Evolutionary conservation across 2,797 vertebrate genomes (phyloP).

Genomic region (Cichlasoma orientale): DNA sequence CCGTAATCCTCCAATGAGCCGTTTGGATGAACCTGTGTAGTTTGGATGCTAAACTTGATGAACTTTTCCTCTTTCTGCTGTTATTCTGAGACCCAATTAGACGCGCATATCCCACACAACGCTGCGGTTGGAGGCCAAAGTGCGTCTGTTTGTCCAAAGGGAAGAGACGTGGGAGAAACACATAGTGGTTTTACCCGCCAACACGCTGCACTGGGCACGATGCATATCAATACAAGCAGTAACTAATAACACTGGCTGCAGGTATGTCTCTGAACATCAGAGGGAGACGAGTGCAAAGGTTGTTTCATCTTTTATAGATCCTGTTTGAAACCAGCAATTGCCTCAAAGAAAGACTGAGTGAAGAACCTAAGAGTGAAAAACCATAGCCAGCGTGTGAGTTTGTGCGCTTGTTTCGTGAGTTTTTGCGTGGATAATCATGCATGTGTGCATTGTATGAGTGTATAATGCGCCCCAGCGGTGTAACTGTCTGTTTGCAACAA

Average conservation of each 20-base stretch:
- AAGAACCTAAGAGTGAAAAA: slow-evolving; percentile 55
- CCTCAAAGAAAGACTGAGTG: slow-evolving; percentile 74
- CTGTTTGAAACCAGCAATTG: slow-evolving; percentile 77
- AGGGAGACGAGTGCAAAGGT: slow-evolving; percentile 78
- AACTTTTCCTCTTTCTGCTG: slow-evolving; percentile 60
- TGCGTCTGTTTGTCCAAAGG: slow-evolving; percentile 71
- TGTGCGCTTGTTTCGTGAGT: not conserved
- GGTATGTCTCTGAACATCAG: slow-evolving; percentile 79
- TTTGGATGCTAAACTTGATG: slow-evolving; percentile 55
- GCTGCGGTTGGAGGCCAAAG: slow-evolving; percentile 72
- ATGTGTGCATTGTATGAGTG: slow-evolving; percentile 24
- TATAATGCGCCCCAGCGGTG: slow-evolving; percentile 27
- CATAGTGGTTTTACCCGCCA: slow-evolving; percentile 66
- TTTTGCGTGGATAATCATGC: slow-evolving; percentile 17
- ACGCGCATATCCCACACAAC: slow-evolving; percentile 70
- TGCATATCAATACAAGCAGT: slow-evolving; percentile 70
- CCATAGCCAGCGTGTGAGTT: slow-evolving; percentile 15
- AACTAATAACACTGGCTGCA: slow-evolving; percentile 75
- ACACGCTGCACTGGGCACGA: slow-evolving; percentile 63
- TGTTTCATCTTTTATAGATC: slow-evolving; percentile 83
- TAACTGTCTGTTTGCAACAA: slow-evolving; percentile 75
- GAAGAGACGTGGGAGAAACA: slow-evolving; percentile 81
- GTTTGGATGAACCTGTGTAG: slow-evolving; percentile 31
- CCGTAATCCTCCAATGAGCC: slow-evolving; percentile 9
- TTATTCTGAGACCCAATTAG: slow-evolving; percentile 80